Conservation (phyloP, 2,888 invertebrate genomes). For the Trimorus sp. region DNA sequence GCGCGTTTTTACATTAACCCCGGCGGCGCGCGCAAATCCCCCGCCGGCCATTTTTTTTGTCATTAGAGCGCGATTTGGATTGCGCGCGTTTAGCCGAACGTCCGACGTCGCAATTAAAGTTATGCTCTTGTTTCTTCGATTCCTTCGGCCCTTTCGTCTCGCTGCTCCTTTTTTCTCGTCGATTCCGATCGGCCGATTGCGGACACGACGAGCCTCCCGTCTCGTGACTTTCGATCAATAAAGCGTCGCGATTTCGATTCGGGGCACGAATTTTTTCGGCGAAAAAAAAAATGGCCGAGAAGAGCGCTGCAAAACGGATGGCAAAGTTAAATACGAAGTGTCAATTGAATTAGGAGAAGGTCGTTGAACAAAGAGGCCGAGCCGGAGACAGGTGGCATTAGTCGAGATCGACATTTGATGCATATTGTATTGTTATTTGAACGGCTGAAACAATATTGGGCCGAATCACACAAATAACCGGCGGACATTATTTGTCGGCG, state of each 20-base stretch:
- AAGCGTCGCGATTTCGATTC: too few relatives aligned
- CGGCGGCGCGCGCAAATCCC: neutral
- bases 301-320: neutral
- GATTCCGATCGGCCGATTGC: too few relatives aligned
- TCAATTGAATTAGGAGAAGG: constrained; percentile 56
- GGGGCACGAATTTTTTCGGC: too few relatives aligned
- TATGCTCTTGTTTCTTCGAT: too few relatives aligned
- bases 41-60: neutral
- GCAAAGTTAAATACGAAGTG: constrained; percentile 23
- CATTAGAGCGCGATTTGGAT: too few relatives aligned
- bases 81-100: too few relatives aligned
- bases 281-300: neutral
- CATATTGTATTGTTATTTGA: constrained; percentile 70
- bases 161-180: too few relatives aligned
- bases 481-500: constrained; percentile 68
- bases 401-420: constrained; percentile 65
- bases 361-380: constrained; percentile 48
- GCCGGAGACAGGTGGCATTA: constrained; percentile 42
- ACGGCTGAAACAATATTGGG: constrained; percentile 70
- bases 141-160: too few relatives aligned
- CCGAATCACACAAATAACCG: constrained; percentile 69
- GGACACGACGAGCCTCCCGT: too few relatives aligned
- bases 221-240: too few relatives aligned
- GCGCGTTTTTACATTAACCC: constrained; percentile 35
- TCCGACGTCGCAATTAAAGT: too few relatives aligned